These are phyloP conservation scores for Oreochromis spilurus DNA, from an alignment of 2,113 vertebrate species.

Conservation along the genomic window DNA sequence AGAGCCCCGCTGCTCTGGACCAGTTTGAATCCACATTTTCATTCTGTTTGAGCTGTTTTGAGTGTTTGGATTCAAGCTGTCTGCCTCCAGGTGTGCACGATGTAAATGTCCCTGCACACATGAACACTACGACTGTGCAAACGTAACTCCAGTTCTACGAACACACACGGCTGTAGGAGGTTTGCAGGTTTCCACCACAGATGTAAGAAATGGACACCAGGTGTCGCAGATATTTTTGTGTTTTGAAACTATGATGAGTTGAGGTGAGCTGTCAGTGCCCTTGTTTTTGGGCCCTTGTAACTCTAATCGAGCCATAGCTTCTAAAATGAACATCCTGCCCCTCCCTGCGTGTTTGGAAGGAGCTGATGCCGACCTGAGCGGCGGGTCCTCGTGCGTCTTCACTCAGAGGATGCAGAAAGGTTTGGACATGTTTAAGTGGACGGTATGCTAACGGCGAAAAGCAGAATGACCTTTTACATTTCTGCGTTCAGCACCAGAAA, in stretches of 20 bases:
- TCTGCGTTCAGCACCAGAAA: not conserved
- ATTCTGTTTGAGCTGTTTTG: not conserved
- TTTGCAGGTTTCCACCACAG: not conserved
- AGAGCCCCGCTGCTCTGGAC: not conserved
- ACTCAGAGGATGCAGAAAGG: not conserved
- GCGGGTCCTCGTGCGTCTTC: not conserved
- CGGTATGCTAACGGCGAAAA: not conserved
- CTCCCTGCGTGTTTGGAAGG: not conserved
- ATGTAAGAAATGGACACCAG: not conserved
- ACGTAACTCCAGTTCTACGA: not conserved
- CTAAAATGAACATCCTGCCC: not conserved
- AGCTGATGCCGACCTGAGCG: not conserved
- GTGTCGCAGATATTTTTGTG: not conserved
- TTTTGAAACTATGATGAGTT: not conserved
- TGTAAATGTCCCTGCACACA: not conserved
- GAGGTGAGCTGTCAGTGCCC: not conserved
- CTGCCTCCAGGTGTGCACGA: not conserved
- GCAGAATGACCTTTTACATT: not conserved
- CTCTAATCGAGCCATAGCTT: not conserved
- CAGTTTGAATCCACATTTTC: not conserved
- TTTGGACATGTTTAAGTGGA: not conserved
- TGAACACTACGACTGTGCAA: not conserved
- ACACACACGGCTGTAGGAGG: fast-evolving
- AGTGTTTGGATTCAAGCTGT: not conserved
- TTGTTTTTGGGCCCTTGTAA: not conserved